phyloP scores from a whole-genome alignment of 2,888 invertebrate species.

The Drosophila acutilabella region DNA sequence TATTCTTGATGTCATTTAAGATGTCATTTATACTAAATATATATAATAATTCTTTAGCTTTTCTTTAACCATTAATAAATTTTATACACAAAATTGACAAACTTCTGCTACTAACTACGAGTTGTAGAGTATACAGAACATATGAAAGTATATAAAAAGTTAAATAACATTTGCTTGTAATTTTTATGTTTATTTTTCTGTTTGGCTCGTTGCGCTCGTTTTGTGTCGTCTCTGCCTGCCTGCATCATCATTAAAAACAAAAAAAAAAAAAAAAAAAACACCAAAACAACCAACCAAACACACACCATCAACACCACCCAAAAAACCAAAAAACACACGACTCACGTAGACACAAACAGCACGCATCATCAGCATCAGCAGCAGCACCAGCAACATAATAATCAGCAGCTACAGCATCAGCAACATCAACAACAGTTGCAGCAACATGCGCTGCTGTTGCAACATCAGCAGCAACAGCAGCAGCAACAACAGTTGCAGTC shows the following conservation, averaged over 20 bases:
- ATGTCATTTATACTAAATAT: too few species aligned
- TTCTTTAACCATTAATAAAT: not conserved
- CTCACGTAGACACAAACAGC: constrained; percentile 75
- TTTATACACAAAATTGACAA: constrained; percentile 1
- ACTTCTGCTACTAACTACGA: constrained; percentile 6
- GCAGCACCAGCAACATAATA: constrained; percentile 57
- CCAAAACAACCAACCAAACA: constrained; percentile 26
- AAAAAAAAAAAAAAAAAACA: too few species aligned
- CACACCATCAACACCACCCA: constrained; percentile 29
- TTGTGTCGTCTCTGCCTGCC: constrained; percentile 68
- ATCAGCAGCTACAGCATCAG: constrained; percentile 57
- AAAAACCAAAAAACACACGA: constrained; percentile 21
- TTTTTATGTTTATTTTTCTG: constrained; percentile 60
- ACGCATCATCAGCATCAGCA: constrained; percentile 71
- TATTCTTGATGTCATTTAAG: too few species aligned
- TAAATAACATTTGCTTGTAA: constrained; percentile 79
- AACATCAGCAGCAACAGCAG: constrained; percentile 52
- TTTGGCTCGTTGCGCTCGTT: constrained; percentile 70
- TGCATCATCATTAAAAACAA: constrained; percentile 57
- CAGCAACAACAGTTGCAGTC: constrained; percentile 53
- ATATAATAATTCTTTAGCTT: not conserved
- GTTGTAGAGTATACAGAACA: constrained; percentile 38
- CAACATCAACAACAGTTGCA: constrained; percentile 67
- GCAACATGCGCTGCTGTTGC: constrained; percentile 63
- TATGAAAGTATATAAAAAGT: constrained; percentile 33